Evolutionary conservation across 2,113 vertebrate genomes (phyloP).

Genomic region (Toxostoma redivivum): DNA sequence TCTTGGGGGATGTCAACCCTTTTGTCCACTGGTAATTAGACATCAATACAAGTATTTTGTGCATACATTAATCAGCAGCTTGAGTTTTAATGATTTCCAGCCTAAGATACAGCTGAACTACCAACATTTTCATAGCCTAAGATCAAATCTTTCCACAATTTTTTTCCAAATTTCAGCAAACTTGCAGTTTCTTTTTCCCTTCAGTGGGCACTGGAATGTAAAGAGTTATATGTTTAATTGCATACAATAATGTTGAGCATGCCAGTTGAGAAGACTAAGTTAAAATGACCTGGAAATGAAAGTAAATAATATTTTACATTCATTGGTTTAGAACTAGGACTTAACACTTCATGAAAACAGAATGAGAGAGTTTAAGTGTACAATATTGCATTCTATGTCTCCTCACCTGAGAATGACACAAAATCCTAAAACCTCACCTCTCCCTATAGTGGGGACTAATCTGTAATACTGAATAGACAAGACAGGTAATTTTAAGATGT

Average conservation of each 20-base stretch:
- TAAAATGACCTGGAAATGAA: not conserved
- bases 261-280: not conserved
- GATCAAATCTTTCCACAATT: not conserved
- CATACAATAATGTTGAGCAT: not conserved
- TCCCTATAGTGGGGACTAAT: not conserved
- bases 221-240: not conserved
- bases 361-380: not conserved
- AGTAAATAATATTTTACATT: not conserved
- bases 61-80: not conserved
- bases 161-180: not conserved
- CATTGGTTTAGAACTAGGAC: not conserved
- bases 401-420: not conserved
- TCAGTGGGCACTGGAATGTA: not conserved
- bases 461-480: not conserved
- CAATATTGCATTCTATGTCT: not conserved
- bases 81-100: not conserved
- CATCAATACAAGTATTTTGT: not conserved
- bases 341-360: not conserved
- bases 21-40: not conserved
- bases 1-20: not conserved
- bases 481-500: not conserved
- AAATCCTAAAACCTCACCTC: not conserved
- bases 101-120: not conserved
- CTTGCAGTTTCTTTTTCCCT: not conserved
- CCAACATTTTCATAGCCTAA: not conserved